phyloP scores from a whole-genome alignment of 2,888 invertebrate genomes.

The Tholera decimalis region DNA sequence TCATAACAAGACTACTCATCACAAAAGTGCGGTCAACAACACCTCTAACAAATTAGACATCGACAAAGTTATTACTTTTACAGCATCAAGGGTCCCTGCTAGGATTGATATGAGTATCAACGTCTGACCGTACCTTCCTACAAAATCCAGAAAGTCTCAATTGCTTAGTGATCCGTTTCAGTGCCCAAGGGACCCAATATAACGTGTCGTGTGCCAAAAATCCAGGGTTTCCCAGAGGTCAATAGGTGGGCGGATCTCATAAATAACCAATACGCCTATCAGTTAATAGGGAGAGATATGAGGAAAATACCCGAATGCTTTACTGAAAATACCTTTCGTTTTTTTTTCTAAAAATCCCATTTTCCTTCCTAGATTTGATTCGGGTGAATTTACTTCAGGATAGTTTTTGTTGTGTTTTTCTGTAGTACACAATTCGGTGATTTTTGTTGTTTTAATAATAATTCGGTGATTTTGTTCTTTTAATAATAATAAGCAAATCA shows the following conservation, averaged over 20 bases:
- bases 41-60: not conserved
- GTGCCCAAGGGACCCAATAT: slow-evolving; percentile 15
- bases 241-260: slow-evolving; percentile 16
- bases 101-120: no score
- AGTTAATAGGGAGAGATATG: not conserved
- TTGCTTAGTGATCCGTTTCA: slow-evolving; percentile 11
- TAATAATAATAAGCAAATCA: no score
- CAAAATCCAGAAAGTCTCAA: slow-evolving; percentile 23
- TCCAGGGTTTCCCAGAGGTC: not conserved
- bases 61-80: not conserved
- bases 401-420: not conserved
- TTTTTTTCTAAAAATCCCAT: not conserved
- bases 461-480: no score
- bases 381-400: not conserved
- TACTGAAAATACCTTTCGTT: not conserved
- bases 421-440: not conserved
- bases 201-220: not conserved
- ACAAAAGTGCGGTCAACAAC: not conserved
- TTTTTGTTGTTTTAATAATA: not conserved
- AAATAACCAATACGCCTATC: slow-evolving; percentile 9
- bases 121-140: slow-evolving; percentile 3
- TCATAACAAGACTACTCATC: no score
- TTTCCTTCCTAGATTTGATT: not conserved
- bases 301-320: not conserved
- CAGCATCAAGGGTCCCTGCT: not conserved